Base-by-base conservation (phyloP, 2,888 invertebrate species). In the Epirrhoe tristata region DNA sequence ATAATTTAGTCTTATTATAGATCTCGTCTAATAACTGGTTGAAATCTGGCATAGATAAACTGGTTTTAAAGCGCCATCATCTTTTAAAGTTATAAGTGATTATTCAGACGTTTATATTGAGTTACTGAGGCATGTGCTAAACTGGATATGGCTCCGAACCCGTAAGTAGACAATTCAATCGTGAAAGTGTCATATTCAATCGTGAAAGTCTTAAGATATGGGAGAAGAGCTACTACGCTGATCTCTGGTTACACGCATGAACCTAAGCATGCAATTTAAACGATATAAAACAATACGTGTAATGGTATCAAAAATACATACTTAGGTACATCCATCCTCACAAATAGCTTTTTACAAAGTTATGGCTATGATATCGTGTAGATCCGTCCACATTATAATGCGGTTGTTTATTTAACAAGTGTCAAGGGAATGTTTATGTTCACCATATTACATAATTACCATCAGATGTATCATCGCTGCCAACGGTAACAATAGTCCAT, bases 401-500 rank as follows among this genome's bases (percentile, higher is more conserved):
- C 31, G 52, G 16, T 10, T 39, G 52, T 52, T 43, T 52, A 43
- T 57, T 66, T 14, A 57, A 64, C 51, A 61, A 64, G 63, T 63
- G 63, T 39, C 67, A 64, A 54, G 66, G 58, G 58, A 71, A 67
- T 70, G 73, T 75, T 78, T 74, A 72, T 72, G 74, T 74, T 73
- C 65, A 50, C 66, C 67, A 69, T 69, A 70, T 71, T 70, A 66
- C 69, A 72, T 74, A 66, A 71, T 69, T 70, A 69, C 63, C 71
- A 71, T 67, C 60, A 63, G 17, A 74, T 72, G 74, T 72, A 70
- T 75, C 62, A 66, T 63, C 74, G 61, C 14, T 72, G 67, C 68
- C 70, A 73, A 75, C 77, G 80, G 77, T 75, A 76, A 88, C 88
- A 89, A 89, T 88, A 78, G 81, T 32, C 81, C 69, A 88, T 89